Evolutionary conservation across 2,797 vertebrate species (phyloP).

Genomic region (Phoebastria nigripes): DNA sequence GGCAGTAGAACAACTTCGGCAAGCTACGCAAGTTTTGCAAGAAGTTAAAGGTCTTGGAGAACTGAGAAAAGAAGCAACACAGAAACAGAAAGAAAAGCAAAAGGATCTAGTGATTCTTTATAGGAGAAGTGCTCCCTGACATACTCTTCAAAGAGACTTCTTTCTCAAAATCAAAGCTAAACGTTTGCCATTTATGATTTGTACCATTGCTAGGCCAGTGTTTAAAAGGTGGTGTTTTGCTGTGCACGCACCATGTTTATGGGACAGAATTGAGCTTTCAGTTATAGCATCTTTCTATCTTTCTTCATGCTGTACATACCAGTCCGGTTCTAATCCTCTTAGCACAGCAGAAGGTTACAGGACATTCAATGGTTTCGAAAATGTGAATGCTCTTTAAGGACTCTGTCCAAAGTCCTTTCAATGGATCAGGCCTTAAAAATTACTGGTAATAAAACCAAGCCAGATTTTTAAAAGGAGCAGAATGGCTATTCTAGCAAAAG

Average conservation of each 20-base stretch:
- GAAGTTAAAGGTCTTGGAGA: constrained; percentile 83
- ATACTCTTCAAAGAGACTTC: not conserved
- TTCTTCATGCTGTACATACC: constrained; percentile 22
- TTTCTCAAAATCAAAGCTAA: not conserved
- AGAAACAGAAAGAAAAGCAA: constrained; percentile 65
- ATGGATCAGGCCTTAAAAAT: constrained; percentile 27
- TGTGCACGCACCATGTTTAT: not conserved
- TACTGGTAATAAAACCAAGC: not conserved
- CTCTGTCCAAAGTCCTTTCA: constrained; percentile 17
- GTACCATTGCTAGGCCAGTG: constrained; percentile 31
- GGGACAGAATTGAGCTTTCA: constrained; percentile 43
- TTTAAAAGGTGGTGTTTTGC: constrained; percentile 38
- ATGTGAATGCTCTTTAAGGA: constrained; percentile 45
- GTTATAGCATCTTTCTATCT: constrained; percentile 18
- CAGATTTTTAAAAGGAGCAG: constrained; percentile 14
- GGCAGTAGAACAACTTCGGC: constrained; percentile 87
- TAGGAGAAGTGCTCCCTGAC: constrained; percentile 78
- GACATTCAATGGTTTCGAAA: constrained; percentile 17
- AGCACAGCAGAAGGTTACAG: constrained; percentile 46
- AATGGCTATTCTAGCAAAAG: constrained; percentile 20
- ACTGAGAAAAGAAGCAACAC: constrained; percentile 61
- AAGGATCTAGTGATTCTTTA: constrained; percentile 78
- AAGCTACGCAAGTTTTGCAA: constrained; percentile 86
- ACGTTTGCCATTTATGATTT: constrained; percentile 29
- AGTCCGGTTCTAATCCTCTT: constrained; percentile 32